Percentiles rank a stretch among this genome's conserved stretches.
Evolutionary conservation across 2,888 invertebrate species (phyloP).

Genomic region (Scaptomyza caliginosa): DNA sequence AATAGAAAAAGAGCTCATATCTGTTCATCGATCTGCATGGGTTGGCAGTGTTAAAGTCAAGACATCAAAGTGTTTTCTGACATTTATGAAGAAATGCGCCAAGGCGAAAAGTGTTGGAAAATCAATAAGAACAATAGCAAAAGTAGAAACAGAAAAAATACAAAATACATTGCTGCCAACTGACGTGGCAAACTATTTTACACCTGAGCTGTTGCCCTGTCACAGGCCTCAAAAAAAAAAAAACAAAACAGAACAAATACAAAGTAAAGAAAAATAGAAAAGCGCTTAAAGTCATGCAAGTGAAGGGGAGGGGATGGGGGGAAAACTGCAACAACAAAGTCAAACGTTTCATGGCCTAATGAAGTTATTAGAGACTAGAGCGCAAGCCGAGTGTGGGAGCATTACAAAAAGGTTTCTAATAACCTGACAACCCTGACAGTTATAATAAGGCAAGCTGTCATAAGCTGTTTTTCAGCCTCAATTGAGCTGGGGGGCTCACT

Average conservation of each 20-base stretch:
- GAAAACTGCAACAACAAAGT: constrained; percentile 12
- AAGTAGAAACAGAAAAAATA: constrained; percentile 50
- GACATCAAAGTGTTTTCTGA: constrained; percentile 75
- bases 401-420: constrained; percentile 46
- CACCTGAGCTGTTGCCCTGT: constrained; percentile 74
- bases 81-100: constrained; percentile 58
- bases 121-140: constrained; percentile 56
- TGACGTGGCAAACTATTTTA: constrained; percentile 74
- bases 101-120: constrained; percentile 62
- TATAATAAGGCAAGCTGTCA: constrained; percentile 77
- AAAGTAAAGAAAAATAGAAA: constrained; percentile 33
- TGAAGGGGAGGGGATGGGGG: no score
- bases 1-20: constrained; percentile 42
- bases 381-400: not conserved
- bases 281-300: constrained; percentile 59
- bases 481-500: constrained; percentile 50
- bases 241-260: no score
- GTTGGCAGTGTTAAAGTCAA: constrained; percentile 66
- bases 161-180: constrained; percentile 46
- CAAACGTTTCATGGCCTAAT: constrained; percentile 39
- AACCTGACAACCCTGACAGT: constrained; percentile 71
- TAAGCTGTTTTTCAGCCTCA: constrained; percentile 65
- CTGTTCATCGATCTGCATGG: constrained; percentile 17
- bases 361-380: constrained; percentile 57
- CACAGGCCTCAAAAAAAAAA: constrained; percentile 51